Evolutionary conservation across 1,140 invertebrate genomes (phyloP).

Genomic region (Arctopsyche grandis): DNA sequence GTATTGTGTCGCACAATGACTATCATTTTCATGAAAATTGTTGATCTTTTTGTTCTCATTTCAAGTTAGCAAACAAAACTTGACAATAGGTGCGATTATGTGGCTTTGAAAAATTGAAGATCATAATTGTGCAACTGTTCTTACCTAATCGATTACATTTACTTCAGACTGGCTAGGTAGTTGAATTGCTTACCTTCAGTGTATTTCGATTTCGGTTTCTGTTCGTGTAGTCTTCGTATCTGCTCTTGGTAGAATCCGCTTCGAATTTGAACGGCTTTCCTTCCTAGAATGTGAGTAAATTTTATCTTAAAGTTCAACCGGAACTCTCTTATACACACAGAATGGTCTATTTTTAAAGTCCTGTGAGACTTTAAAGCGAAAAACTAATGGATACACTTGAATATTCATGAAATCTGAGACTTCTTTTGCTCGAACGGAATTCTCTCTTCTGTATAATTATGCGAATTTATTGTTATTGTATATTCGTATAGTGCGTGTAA

Average conservation of each 20-base stretch:
- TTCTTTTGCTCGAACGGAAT: too few species aligned
- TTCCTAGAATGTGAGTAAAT: not conserved
- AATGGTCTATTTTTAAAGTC: not conserved
- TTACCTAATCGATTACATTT: too few species aligned
- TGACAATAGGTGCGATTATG: not conserved
- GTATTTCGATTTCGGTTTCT: not conserved
- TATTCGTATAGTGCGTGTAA: too few species aligned
- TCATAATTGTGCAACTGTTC: too few species aligned
- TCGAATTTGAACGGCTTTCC: slow-evolving; percentile 33
- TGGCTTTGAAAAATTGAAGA: too few species aligned
- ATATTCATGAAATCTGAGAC: not conserved
- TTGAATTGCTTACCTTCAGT: not conserved
- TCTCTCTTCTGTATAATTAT: too few species aligned
- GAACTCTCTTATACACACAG: not conserved
- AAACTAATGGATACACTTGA: not conserved
- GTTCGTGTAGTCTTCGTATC: slow-evolving; percentile 28
- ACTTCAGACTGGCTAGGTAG: too few species aligned
- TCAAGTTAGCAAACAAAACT: not conserved
- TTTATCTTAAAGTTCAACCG: not conserved
- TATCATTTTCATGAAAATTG: not conserved
- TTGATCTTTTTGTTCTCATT: not conserved
- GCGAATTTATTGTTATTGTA: too few species aligned
- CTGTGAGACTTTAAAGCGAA: not conserved
- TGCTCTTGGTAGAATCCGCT: not conserved
- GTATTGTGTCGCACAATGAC: slow-evolving; percentile 14